Conservation (phyloP, 2,797 vertebrate genomes). For the Crax fasciolata region DNA sequence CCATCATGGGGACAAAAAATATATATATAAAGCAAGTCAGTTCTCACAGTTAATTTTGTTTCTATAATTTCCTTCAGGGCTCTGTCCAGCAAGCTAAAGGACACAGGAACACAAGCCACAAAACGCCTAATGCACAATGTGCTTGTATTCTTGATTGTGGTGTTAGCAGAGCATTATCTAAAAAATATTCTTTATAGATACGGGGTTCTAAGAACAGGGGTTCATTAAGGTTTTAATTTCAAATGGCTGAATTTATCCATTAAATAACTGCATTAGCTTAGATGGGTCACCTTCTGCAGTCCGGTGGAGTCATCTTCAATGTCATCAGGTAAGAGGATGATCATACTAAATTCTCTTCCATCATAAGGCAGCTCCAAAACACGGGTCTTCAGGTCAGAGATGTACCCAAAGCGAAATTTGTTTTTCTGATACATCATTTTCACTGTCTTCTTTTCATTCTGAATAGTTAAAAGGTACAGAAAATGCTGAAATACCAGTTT, state of each 20-base stretch:
- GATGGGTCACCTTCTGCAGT: slow-evolving; percentile 85
- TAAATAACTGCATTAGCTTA: background rate
- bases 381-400: slow-evolving; percentile 83
- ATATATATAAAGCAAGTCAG: background rate
- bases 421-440: slow-evolving; percentile 94
- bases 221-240: background rate
- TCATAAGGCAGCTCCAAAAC: slow-evolving; percentile 90
- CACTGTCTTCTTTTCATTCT: slow-evolving; percentile 88
- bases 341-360: slow-evolving; percentile 90
- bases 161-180: background rate
- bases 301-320: slow-evolving; percentile 81
- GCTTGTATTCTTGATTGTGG: rapidly evolving
- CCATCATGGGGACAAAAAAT: background rate
- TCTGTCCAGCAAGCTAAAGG: background rate
- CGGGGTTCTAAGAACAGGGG: background rate
- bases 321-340: slow-evolving; percentile 89
- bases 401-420: slow-evolving; percentile 86
- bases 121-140: background rate
- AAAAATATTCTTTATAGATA: background rate
- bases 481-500: background rate
- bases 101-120: background rate
- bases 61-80: background rate
- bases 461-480: background rate
- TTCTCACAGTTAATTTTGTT: background rate
- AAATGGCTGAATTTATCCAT: background rate